Base-by-base conservation (phyloP, 64 coral and sea anemone species). In the Porites australiensis region DNA sequence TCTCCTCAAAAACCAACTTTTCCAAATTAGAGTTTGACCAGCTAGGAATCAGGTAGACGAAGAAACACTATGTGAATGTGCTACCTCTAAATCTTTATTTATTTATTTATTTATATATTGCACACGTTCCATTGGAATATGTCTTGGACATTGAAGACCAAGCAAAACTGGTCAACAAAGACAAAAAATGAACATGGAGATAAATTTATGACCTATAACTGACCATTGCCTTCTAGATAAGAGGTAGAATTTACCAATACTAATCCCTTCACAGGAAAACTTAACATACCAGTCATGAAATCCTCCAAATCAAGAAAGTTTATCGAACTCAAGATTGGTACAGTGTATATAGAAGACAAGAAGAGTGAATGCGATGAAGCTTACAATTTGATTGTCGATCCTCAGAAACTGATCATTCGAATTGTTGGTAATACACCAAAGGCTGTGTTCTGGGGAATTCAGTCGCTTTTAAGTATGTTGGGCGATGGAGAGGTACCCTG, bases 381-480 rank as follows among this genome's bases (percentile, higher is more conserved):
- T 19, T 95, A 95, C 63, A 86, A 43, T 18, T 37, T 93, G 47
- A 64, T 67, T 44, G 68, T 95, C 11, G 13, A 95, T 48, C 88
- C 77, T 49, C 13, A 57, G 13, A 37, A 82, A 13, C 37, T 90
- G 43, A 59, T 67, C 27, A 70, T 95, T 16, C 66, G 4, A 12
- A 68, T 95, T 14, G 47, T 85, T 37, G 93, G 87, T 5, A 67
- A 59, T 14, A 64, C 70, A 12, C 66, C 62, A 5, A 74, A 3
- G 19, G 93, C 80, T 5, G 79, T 90, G 47, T 95, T 95, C 81
- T 95, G 90, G 75, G 93, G 79, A n/a, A 59, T 95, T 21, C 87
- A 90, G 48, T 79, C 93, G 2, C n/a, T 95, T 5, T 19, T 95
- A 6, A 73, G 71, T 18, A 22, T 95, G 16, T 21, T 46, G 22